Conservation (phyloP, 2,888 invertebrate species). For the Laothoe populi region DNA sequence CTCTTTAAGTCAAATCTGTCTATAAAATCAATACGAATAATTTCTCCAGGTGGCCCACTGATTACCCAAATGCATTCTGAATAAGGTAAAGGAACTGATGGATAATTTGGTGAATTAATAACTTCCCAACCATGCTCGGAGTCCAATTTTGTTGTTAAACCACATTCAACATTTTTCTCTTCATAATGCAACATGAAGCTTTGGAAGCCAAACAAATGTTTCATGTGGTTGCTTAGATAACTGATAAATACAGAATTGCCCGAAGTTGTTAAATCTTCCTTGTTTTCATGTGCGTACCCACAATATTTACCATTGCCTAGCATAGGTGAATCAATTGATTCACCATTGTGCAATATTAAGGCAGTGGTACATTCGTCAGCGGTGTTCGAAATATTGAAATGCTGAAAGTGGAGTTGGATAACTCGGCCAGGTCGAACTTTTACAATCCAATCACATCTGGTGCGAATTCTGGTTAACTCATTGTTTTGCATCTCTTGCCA, state of each 20-base stretch:
- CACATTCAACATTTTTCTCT: conserved; percentile 88
- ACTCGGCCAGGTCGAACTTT: conserved; percentile 89
- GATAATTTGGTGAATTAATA: conserved; percentile 92
- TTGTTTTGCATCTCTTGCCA: conserved; percentile 45
- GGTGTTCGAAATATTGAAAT: conserved; percentile 84
- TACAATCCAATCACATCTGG: conserved; percentile 89
- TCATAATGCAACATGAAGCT: conserved; percentile 82
- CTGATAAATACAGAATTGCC: conserved; percentile 82
- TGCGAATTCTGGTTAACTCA: conserved; percentile 13
- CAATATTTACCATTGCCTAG: conserved; percentile 91
- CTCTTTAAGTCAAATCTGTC: conserved; percentile 91
- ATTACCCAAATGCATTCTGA: conserved; percentile 94
- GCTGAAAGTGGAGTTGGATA: conserved; percentile 86
- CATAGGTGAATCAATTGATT: conserved; percentile 88
- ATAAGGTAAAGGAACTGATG: conserved; percentile 90
- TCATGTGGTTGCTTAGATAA: conserved; percentile 42
- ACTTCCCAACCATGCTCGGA: conserved; percentile 72
- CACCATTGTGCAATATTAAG: conserved; percentile 90
- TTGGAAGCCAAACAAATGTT: conserved; percentile 41
- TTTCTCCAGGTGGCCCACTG: conserved; percentile 89
- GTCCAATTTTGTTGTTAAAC: conserved; percentile 86
- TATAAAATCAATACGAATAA: conserved; percentile 90
- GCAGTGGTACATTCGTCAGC: conserved; percentile 58
- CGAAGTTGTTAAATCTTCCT: conserved; percentile 81
- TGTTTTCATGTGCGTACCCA: conserved; percentile 70